A percentile compares a stretch with the other conserved stretches of the same genome.
Conservation (phyloP, 2,888 invertebrate species). For the Crematogaster levior region DNA sequence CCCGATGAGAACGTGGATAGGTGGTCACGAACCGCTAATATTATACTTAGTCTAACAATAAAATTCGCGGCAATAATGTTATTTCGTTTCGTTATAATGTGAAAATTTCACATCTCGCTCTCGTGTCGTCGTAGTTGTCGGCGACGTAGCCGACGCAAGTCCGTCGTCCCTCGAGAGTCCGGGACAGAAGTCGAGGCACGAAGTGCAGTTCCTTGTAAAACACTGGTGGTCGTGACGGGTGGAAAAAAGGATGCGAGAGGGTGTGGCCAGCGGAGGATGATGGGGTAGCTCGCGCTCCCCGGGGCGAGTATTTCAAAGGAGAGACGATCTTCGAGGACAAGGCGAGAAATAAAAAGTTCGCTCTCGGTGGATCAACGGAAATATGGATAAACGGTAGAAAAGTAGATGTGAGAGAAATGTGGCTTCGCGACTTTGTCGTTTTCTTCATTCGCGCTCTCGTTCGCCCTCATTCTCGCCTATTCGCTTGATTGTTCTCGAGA, state of each 20-base stretch:
- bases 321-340: slow-evolving; percentile 63
- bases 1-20: neutral
- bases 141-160: slow-evolving; percentile 31
- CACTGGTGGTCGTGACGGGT: slow-evolving; percentile 67
- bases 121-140: slow-evolving; percentile 25
- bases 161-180: slow-evolving; percentile 26
- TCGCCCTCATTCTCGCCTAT: neutral
- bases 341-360: slow-evolving; percentile 53
- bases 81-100: slow-evolving; percentile 50
- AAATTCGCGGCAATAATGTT: slow-evolving; percentile 72
- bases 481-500: slow-evolving; percentile 28
- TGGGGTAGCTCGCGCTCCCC: slow-evolving; percentile 53
- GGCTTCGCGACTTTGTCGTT: slow-evolving; percentile 12
- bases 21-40: slow-evolving; percentile 34
- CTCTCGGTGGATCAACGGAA: slow-evolving; percentile 53
- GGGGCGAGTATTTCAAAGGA: slow-evolving; percentile 60
- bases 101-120: slow-evolving; percentile 42
- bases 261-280: slow-evolving; percentile 43
- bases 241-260: slow-evolving; percentile 57
- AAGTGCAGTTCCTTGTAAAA: slow-evolving; percentile 80
- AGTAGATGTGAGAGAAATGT: slow-evolving; percentile 43
- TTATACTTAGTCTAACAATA: slow-evolving; percentile 57
- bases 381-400: slow-evolving; percentile 47
- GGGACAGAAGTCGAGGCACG: slow-evolving; percentile 72
- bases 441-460: neutral